Evolutionary conservation across 1,140 invertebrate genomes (phyloP).

Genomic region (Procambarus clarkii): DNA sequence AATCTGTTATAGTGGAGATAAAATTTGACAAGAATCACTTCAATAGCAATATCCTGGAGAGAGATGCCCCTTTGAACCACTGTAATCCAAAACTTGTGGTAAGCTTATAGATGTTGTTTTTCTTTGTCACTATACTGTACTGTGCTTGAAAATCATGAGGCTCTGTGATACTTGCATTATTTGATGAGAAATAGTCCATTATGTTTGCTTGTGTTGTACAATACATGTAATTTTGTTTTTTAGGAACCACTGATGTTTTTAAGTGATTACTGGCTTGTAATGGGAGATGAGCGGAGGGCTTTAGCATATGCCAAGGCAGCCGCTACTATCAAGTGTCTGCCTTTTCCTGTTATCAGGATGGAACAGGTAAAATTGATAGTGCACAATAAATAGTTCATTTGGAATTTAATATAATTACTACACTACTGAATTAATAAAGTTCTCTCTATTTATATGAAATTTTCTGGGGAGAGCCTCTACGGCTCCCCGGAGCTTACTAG

Average conservation of each 20-base stretch:
- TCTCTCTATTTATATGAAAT: too few species aligned
- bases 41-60: neutral
- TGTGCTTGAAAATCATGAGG: too few species aligned
- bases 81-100: neutral
- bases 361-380: constrained; percentile 19
- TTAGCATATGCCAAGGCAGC: constrained; percentile 41
- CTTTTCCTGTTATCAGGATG: constrained; percentile 23
- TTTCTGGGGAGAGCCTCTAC: too few species aligned
- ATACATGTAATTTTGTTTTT: neutral
- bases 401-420: too few species aligned
- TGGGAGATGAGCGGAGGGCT: constrained; percentile 40
- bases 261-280: constrained; percentile 33
- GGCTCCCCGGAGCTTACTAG: too few species aligned
- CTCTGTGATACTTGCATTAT: too few species aligned
- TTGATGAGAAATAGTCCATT: too few species aligned
- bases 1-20: too few species aligned
- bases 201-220: neutral
- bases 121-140: too few species aligned
- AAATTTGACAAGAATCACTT: neutral
- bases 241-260: constrained; percentile 35
- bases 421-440: too few species aligned
- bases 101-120: too few species aligned
- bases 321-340: constrained; percentile 43
- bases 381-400: neutral
- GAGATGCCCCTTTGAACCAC: constrained; percentile 2